Conservation (phyloP, 2,888 invertebrate species). For the Drosophila mettleri region DNA sequence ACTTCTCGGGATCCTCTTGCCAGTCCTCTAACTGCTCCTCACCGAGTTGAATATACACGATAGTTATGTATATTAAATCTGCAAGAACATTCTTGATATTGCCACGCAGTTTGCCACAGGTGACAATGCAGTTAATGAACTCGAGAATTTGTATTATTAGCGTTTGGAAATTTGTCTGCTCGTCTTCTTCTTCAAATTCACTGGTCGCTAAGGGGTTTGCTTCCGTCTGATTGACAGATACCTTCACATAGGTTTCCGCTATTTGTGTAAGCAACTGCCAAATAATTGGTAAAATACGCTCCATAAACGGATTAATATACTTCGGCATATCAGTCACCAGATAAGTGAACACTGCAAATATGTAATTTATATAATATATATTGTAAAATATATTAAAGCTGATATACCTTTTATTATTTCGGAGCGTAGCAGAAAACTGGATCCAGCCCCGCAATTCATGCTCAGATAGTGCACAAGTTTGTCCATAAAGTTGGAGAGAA, state of each 20-base stretch:
- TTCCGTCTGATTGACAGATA: conserved; percentile 87
- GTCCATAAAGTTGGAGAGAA: conserved; percentile 89
- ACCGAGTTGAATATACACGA: conserved; percentile 90
- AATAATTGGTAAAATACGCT: conserved; percentile 88
- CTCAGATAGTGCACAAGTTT: conserved; percentile 87
- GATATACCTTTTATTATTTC: conserved; percentile 87
- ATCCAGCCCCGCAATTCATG: conserved; percentile 86
- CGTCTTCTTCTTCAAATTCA: conserved; percentile 88
- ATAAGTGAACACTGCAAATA: conserved; percentile 85
- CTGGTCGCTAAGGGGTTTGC: conserved; percentile 86
- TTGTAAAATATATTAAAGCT: neutral
- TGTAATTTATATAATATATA: neutral
- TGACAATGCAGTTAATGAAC: conserved; percentile 88
- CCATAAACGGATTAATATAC: conserved; percentile 87
- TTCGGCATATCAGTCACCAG: conserved; percentile 88
- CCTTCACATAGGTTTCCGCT: conserved; percentile 88
- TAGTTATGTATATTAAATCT: conserved; percentile 88
- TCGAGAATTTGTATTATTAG: conserved; percentile 89
- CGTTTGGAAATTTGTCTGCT: conserved; percentile 88
- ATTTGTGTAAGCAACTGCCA: conserved; percentile 89
- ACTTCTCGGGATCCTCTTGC: conserved; percentile 88
- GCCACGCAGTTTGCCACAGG: conserved; percentile 86
- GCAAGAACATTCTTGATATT: conserved; percentile 87
- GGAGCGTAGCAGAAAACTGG: conserved; percentile 88
- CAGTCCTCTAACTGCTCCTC: conserved; percentile 88